Percentiles rank a stretch among this genome's conserved stretches.
phyloP scores from a whole-genome alignment of 2,113 vertebrate genomes.

The Stomatorhinus ivindoensis region DNA sequence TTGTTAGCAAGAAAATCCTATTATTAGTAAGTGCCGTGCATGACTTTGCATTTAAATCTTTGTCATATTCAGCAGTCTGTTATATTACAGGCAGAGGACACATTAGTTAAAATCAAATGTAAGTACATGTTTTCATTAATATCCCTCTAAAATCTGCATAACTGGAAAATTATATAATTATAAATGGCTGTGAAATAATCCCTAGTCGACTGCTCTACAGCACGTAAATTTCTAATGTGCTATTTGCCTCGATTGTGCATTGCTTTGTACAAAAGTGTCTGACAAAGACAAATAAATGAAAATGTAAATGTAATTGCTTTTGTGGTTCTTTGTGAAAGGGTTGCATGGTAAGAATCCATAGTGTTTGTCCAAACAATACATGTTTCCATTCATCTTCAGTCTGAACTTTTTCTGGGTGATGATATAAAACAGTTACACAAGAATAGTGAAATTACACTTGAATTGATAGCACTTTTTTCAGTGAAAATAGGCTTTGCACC shows the following conservation, averaged over 20 bases:
- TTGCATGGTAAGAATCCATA: neutral
- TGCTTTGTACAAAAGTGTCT: neutral
- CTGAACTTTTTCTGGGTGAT: neutral
- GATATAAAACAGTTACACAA: neutral
- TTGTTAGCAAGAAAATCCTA: neutral
- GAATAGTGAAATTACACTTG: neutral
- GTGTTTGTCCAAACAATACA: neutral
- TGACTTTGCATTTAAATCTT: neutral
- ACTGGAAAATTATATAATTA: neutral
- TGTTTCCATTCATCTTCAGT: neutral
- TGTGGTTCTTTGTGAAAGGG: neutral
- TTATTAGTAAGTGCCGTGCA: neutral
- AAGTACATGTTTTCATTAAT: neutral
- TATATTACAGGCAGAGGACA: neutral
- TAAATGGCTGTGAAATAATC: neutral
- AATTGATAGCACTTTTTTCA: neutral
- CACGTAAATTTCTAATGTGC: neutral
- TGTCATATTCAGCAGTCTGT: neutral
- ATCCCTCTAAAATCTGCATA: neutral
- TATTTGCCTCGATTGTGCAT: neutral
- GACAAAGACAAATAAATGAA: neutral
- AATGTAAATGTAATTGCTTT: neutral
- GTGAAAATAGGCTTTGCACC: neutral
- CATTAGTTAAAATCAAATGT: neutral
- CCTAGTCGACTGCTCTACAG: neutral